These are phyloP conservation scores for Pocillopora verrucosa DNA, from an alignment of 64 coral and sea anemone genomes.

Conservation along the genomic window DNA sequence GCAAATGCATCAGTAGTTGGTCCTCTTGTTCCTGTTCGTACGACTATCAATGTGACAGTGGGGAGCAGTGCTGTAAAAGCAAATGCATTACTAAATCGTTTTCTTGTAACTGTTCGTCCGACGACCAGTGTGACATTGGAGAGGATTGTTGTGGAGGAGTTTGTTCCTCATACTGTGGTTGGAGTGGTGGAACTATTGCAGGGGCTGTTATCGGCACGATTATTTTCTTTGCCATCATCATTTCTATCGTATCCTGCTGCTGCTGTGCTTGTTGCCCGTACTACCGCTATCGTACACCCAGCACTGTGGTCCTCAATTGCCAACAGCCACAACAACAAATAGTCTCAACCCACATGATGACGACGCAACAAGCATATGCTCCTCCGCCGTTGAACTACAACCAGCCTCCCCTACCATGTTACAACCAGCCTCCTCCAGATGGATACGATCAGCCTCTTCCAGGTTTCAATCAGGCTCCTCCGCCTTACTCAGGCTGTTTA, in stretches of 20 bases:
- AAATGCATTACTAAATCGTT: not conserved
- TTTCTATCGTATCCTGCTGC: not conserved
- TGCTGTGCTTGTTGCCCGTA: constrained; percentile 9
- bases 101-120: not conserved
- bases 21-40: too few species aligned
- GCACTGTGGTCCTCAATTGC: not conserved
- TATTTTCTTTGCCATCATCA: not conserved
- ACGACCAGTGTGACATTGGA: not conserved
- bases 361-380: not conserved
- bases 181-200: not conserved
- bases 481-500: not conserved
- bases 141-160: not conserved
- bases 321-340: not conserved
- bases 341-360: not conserved
- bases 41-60: too few species aligned
- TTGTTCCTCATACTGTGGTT: not conserved
- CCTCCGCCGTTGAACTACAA: not conserved
- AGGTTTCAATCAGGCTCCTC: not conserved
- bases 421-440: not conserved
- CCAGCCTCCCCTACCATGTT: not conserved
- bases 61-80: too few species aligned
- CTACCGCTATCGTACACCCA: not conserved
- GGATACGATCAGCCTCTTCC: not conserved
- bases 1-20: not conserved
- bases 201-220: not conserved